A percentile compares a stretch with the other conserved stretches of the same genome.
Evolutionary conservation across 35 echinoderm and acorn worm species (phyloP).

Genomic region (Patiria miniata): DNA sequence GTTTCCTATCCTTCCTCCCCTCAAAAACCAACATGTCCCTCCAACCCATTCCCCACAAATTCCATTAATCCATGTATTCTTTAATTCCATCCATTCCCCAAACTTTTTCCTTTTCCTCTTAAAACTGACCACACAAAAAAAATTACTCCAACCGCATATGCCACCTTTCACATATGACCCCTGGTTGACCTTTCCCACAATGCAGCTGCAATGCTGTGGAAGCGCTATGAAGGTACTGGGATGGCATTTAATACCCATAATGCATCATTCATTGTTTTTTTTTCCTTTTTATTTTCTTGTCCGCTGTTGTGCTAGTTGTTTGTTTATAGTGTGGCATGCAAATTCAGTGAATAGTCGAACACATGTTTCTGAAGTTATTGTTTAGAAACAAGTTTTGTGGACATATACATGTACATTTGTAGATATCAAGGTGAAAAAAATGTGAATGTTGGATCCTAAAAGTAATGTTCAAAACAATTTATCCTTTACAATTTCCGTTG

Average conservation of each 20-base stretch:
- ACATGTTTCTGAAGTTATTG: too few relatives aligned
- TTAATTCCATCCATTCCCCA: background rate
- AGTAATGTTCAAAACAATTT: too few relatives aligned
- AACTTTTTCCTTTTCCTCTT: background rate
- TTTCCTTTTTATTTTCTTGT: background rate
- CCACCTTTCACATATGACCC: background rate
- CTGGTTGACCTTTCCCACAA: constrained; percentile 15
- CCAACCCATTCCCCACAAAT: background rate
- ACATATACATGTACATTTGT: too few relatives aligned
- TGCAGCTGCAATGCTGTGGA: constrained; percentile 27
- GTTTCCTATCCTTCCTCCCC: background rate
- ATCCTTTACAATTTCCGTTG: too few relatives aligned
- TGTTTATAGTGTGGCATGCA: too few relatives aligned
- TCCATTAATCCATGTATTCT: background rate
- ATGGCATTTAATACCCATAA: background rate
- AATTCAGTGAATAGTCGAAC: too few relatives aligned
- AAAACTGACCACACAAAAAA: too few relatives aligned
- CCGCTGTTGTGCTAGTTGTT: background rate
- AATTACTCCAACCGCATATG: too few relatives aligned
- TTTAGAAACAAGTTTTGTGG: too few relatives aligned
- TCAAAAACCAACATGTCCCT: background rate
- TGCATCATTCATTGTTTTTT: background rate
- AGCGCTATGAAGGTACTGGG: constrained; percentile 10
- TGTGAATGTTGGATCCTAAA: too few relatives aligned
- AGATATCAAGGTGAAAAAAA: too few relatives aligned